Evolutionary conservation across 2,797 vertebrate genomes (phyloP).

Genomic region (Cryptoprocta ferox): DNA sequence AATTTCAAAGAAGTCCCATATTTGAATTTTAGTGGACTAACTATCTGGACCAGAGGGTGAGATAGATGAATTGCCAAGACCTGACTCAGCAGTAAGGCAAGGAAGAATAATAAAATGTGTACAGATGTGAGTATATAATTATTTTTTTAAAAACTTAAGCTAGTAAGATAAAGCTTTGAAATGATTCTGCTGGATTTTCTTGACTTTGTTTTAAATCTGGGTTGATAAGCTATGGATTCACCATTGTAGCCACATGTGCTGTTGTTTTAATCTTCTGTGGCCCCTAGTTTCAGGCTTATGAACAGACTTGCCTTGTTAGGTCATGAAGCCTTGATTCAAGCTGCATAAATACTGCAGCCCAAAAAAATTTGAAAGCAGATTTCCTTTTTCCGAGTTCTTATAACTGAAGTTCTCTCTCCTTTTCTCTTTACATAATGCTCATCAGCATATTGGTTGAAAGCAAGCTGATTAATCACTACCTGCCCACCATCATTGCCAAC

Average conservation of each 20-base stretch:
- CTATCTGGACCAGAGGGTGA: neutral
- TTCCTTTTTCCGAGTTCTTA: neutral
- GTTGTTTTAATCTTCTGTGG: neutral
- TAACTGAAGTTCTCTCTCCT: neutral
- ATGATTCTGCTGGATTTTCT: neutral
- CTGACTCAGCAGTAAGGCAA: neutral
- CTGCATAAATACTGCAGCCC: neutral
- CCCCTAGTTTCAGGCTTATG: neutral
- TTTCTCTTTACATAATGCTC: neutral
- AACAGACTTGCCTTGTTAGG: neutral
- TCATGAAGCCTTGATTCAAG: neutral
- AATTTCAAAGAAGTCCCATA: neutral
- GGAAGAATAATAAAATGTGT: neutral
- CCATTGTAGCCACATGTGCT: neutral
- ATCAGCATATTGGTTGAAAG: neutral
- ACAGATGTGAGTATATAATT: neutral
- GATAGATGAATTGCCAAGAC: neutral
- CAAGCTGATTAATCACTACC: neutral
- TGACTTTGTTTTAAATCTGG: constrained; percentile 7
- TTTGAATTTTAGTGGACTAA: constrained; percentile 17
- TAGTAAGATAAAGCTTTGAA: neutral
- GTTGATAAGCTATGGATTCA: neutral
- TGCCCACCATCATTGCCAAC: neutral
- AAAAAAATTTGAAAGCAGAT: constrained; percentile 5
- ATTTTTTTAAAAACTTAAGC: neutral